Percentiles rank a stretch among this genome's conserved stretches.
phyloP scores from a whole-genome alignment of 2,888 invertebrate species.

The Microctonus aethiopoides region DNA sequence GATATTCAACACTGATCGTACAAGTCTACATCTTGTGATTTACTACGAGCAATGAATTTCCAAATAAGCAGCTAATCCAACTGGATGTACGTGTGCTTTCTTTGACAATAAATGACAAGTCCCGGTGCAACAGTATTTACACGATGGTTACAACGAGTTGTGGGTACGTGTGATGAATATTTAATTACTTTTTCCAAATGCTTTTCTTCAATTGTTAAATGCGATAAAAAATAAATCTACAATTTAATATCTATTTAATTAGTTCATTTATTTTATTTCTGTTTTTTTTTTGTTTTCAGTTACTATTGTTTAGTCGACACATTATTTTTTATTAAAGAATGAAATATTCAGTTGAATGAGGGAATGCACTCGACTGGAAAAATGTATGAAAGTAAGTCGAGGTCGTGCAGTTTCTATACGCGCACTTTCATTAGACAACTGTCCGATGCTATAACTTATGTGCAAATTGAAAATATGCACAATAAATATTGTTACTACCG shows the following conservation, averaged over 20 bases:
- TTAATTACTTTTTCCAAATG: constrained; percentile 12
- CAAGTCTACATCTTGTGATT: constrained; percentile 27
- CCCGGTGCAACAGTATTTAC: constrained; percentile 37
- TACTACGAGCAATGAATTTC: constrained; percentile 25
- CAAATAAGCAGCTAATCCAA: constrained; percentile 26
- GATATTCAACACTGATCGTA: constrained; percentile 13
- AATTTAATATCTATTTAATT: neutral
- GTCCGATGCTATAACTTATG: constrained; percentile 15
- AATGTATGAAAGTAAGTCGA: constrained; percentile 54
- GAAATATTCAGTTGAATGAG: neutral
- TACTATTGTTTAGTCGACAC: too few relatives aligned
- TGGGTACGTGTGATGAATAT: constrained; percentile 33
- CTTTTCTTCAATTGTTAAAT: neutral
- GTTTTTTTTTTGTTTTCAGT: neutral
- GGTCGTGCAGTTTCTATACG: constrained; percentile 43
- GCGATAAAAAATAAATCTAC: neutral
- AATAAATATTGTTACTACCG: neutral
- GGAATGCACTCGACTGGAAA: constrained; percentile 34
- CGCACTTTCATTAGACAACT: constrained; percentile 47
- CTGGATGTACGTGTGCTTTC: constrained; percentile 29
- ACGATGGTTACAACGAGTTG: constrained; percentile 36
- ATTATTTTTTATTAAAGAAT: too few relatives aligned
- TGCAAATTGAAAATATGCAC: constrained; percentile 7
- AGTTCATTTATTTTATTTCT: neutral
- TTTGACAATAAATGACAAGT: constrained; percentile 14